Evolutionary conservation across 2,797 vertebrate genomes (phyloP), one percentile per base, ranked within the genome.

Genomic region (Holocentrus rufus): DNA sequence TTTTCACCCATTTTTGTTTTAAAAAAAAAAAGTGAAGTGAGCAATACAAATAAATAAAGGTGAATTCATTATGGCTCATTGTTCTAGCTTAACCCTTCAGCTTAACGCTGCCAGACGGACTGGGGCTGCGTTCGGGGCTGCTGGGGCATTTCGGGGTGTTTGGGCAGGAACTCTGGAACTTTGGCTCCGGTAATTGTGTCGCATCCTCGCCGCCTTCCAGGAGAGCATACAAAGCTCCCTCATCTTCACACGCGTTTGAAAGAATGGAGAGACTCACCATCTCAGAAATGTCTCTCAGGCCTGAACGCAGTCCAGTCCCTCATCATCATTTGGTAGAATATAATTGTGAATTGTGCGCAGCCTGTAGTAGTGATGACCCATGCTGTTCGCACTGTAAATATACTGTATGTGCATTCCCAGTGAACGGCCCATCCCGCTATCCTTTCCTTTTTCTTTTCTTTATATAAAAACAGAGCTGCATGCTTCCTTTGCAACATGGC

Each of bases 301-400:
- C 56, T 72, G 47, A 65, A 23, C 11, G 31, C 65, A 70, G 62
- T 69, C 49, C 30, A 13, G 65, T 39, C 44, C 6, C 34, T 61
- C 20, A 5, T 50, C 30, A 20, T 25, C 53, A 8, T 49, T 56
- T 53, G 20, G 7, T 13, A 44, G 23, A 17, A 25, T 30, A 8
- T 76, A 55, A 49, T 80, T 78, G 77, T 88, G 79, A 89, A 71
- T 79, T 64, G 60, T 65, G 71, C 68, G 54, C 83, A 74, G 72
- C 72, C 47, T 52, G 58, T 15, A 36, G 67, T 66, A 34, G 47
- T 84, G 60, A 30, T 72, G 27, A 54, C 22, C 69, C 42, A 22
- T 50, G 25, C 50, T 61, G 14, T 78, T 36, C 8, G 47, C 68
- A 50, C 62, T 92, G 90, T 93, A 92, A 88, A 91, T 84, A 82